Evolutionary conservation across 2,888 invertebrate species (phyloP).

Genomic region (Oligia strigilis): DNA sequence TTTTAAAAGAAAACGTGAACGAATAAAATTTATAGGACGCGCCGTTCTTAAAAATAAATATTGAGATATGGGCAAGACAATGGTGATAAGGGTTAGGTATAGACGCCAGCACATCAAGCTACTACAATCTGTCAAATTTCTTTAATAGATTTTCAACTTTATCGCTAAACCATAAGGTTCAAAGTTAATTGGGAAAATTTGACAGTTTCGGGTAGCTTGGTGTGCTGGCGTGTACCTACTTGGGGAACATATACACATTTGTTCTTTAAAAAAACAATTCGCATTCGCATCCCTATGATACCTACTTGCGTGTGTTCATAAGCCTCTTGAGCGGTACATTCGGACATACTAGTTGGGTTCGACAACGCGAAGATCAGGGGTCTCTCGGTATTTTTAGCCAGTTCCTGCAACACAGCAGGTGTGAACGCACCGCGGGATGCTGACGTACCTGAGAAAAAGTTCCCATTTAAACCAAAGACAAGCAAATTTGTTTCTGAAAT

Average conservation of each 20-base stretch:
- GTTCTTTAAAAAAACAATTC: not conserved
- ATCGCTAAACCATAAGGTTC: too few relatives aligned
- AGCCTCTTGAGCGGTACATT: constrained; percentile 98
- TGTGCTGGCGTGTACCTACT: not conserved
- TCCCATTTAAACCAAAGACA: not conserved
- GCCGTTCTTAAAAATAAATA: not conserved
- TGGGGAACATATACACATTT: not conserved
- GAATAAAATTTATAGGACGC: not conserved
- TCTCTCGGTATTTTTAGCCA: constrained; percentile 95
- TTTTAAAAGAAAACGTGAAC: too few relatives aligned
- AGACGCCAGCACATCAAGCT: too few relatives aligned
- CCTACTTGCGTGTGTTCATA: constrained; percentile 87
- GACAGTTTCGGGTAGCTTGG: too few relatives aligned
- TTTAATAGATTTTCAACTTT: too few relatives aligned
- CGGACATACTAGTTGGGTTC: constrained; percentile 98
- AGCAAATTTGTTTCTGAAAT: not conserved
- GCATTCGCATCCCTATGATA: not conserved
- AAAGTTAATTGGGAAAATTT: too few relatives aligned
- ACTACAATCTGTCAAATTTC: not conserved
- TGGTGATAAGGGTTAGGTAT: not conserved
- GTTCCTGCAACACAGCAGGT: constrained; percentile 94
- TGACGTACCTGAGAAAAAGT: constrained; percentile 34
- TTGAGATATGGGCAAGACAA: not conserved
- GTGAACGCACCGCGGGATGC: constrained; percentile 97
- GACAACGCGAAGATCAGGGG: constrained; percentile 98